Conservation (phyloP, 2,113 vertebrate species). For the Sinosuthora webbiana region DNA sequence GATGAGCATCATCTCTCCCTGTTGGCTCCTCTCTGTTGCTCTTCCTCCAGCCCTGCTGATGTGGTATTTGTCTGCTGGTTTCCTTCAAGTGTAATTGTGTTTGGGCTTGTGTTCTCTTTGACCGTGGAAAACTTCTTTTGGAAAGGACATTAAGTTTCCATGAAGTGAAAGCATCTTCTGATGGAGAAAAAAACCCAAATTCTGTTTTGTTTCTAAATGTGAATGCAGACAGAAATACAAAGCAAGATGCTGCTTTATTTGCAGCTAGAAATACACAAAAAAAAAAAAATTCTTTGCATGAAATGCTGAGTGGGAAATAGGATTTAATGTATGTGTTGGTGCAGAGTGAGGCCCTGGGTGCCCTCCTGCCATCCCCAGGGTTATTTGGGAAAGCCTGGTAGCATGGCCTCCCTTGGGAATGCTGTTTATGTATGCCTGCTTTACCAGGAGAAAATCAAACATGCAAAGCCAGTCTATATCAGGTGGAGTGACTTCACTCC, state of each 20-base stretch:
- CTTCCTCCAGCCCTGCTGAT: not conserved
- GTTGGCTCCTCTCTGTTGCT: not conserved
- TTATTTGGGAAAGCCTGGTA: not conserved
- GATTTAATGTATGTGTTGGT: not conserved
- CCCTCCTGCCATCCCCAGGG: not conserved
- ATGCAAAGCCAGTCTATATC: not conserved
- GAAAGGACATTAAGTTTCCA: not conserved
- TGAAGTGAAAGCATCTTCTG: not conserved
- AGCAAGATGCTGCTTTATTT: not conserved
- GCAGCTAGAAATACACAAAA: not conserved
- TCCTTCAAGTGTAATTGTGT: not conserved
- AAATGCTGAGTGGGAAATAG: not conserved
- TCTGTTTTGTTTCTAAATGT: not conserved
- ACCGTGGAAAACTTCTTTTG: not conserved
- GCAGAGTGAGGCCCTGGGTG: not conserved
- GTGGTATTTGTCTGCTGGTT: not conserved
- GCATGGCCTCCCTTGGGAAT: not conserved
- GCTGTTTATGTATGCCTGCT: not conserved
- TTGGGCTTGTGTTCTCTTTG: not conserved
- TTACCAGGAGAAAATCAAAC: not conserved
- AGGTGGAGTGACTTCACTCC: not conserved
- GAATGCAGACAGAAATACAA: not conserved
- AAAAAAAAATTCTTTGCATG: not conserved
- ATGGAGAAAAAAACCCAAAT: not conserved
- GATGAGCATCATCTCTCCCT: not conserved